A percentile compares a stretch with the other conserved stretches of the same genome.
phyloP scores from a whole-genome alignment of 2,888 invertebrate species.

The Xestobium rufovillosum region DNA sequence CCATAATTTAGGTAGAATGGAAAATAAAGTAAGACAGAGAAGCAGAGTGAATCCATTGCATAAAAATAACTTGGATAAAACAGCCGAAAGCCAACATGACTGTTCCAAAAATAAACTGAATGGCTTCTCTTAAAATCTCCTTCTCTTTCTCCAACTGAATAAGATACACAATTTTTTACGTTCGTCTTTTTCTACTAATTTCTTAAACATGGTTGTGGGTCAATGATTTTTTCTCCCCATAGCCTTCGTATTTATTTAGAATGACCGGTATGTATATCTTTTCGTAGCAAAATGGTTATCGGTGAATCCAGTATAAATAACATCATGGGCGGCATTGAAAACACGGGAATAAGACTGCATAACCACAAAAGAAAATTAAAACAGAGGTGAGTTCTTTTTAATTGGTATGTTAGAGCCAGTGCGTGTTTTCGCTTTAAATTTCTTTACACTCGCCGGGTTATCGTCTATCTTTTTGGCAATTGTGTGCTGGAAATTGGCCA shows the following conservation, averaged over 20 bases:
- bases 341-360: conserved; percentile 82
- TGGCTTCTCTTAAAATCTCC: conserved; percentile 28
- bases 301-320: conserved; percentile 74
- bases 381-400: conserved; percentile 59
- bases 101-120: conserved; percentile 30
- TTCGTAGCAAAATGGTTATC: conserved; percentile 66
- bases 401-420: conserved; percentile 12
- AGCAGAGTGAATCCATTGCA: too few relatives aligned
- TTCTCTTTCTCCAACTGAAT: conserved; percentile 23
- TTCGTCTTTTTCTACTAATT: conserved; percentile 1
- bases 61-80: conserved; percentile 33
- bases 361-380: conserved; percentile 83
- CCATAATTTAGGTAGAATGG: too few relatives aligned
- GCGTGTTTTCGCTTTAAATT: conserved; percentile 10
- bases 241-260: neutral
- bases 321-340: conserved; percentile 87
- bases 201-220: conserved; percentile 3
- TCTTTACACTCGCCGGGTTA: conserved; percentile 6
- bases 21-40: too few relatives aligned
- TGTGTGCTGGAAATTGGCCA: conserved; percentile 13
- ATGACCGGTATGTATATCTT: too few relatives aligned
- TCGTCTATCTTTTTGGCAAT: conserved; percentile 17
- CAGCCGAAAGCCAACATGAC: conserved; percentile 27
- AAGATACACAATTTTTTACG: neutral
- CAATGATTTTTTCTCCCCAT: neutral